Evolutionary conservation across 2,797 vertebrate genomes (phyloP).

Genomic region (Zalophus californianus): DNA sequence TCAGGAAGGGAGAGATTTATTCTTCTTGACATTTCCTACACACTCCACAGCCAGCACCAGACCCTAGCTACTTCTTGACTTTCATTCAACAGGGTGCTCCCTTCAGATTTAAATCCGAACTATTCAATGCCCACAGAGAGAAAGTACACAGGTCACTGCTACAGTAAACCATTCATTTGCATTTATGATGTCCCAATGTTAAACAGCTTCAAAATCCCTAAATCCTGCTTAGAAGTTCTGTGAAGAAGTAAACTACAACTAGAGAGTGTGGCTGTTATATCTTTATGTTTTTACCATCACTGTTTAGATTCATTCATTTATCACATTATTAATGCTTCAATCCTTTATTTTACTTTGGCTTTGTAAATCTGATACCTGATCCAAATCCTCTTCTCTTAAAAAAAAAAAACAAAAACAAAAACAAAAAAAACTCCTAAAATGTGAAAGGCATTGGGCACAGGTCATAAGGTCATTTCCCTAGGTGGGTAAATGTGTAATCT

Average conservation of each 20-base stretch:
- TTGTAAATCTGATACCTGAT: neutral
- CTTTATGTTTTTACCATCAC: neutral
- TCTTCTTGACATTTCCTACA: neutral
- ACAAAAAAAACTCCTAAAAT: neutral
- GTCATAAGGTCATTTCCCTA: neutral
- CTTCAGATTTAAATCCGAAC: neutral
- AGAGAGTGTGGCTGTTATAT: too few species aligned
- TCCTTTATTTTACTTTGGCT: neutral
- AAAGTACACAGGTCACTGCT: neutral
- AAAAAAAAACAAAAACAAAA: neutral
- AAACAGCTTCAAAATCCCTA: neutral
- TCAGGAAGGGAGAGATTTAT: neutral
- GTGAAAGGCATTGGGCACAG: neutral
- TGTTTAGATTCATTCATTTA: neutral
- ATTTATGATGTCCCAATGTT: neutral
- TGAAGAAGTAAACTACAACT: neutral
- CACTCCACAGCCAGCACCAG: neutral
- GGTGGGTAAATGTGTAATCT: neutral
- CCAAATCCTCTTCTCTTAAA: neutral
- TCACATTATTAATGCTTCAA: neutral
- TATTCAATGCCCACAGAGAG: neutral
- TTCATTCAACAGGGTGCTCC: neutral
- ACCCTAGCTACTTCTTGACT: neutral
- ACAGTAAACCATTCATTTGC: neutral
- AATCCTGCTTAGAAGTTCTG: neutral